Percentiles rank a stretch among this genome's conserved stretches.
Conservation (phyloP, 1,140 invertebrate species). For the Drosophila albomicans region DNA sequence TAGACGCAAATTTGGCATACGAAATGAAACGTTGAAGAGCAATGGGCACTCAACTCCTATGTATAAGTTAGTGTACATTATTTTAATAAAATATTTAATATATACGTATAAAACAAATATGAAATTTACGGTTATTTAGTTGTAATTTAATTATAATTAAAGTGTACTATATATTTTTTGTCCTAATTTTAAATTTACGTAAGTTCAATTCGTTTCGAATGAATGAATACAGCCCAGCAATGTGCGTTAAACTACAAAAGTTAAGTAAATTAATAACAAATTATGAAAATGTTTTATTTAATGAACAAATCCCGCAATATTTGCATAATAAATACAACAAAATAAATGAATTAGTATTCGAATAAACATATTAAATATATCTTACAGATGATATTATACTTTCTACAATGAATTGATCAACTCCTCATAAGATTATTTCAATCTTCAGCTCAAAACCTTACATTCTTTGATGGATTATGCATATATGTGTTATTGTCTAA, state of each 20-base stretch:
- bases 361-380: slow-evolving; percentile 55
- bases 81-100: slow-evolving; percentile 44
- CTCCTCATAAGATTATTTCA: too few relatives aligned
- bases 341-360: slow-evolving; percentile 58
- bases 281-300: slow-evolving; percentile 48
- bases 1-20: slow-evolving; percentile 63
- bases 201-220: slow-evolving; percentile 57
- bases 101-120: slow-evolving; percentile 26
- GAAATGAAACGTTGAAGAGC: slow-evolving; percentile 50
- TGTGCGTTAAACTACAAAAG: slow-evolving; percentile 52
- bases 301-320: slow-evolving; percentile 70
- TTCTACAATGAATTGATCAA: neutral
- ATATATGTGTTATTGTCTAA: too few relatives aligned
- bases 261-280: slow-evolving; percentile 32
- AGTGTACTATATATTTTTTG: slow-evolving; percentile 70
- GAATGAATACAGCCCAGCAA: slow-evolving; percentile 65
- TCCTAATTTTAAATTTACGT: slow-evolving; percentile 49
- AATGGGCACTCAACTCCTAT: slow-evolving; percentile 66
- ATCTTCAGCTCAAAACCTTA: too few relatives aligned
- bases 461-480: too few relatives aligned
- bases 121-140: slow-evolving; percentile 74
- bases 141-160: slow-evolving; percentile 70
- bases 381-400: neutral
- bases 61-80: slow-evolving; percentile 63
- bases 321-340: slow-evolving; percentile 61